phyloP scores from a whole-genome alignment of 2,113 vertebrate species.

The Cheirogaleus medius region DNA sequence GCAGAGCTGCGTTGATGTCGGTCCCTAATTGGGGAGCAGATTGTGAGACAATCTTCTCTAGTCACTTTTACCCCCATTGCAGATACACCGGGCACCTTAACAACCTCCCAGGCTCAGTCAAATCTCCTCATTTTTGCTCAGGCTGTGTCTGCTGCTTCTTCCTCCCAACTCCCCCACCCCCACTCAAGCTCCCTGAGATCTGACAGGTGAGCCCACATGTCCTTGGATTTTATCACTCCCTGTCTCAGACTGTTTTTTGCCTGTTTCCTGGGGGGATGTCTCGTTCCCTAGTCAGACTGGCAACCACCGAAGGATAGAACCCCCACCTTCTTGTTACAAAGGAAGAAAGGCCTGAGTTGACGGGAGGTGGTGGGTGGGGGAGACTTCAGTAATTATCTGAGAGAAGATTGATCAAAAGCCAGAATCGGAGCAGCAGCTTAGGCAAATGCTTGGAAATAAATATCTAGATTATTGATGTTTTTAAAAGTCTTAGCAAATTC shows the following conservation, averaged over 20 bases:
- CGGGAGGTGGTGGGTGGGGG: background rate
- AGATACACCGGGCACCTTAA: background rate
- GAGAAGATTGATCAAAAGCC: slow-evolving; percentile 35
- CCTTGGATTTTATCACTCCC: slow-evolving; percentile 27
- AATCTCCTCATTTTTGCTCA: slow-evolving; percentile 10
- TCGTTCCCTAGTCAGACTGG: background rate
- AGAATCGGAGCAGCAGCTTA: background rate
- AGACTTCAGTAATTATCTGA: background rate
- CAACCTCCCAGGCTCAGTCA: background rate
- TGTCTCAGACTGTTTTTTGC: background rate
- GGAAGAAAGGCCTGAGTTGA: background rate
- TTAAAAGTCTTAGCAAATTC: slow-evolving; percentile 5
- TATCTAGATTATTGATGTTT: background rate
- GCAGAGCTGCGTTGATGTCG: slow-evolving; percentile 89
- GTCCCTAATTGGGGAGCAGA: slow-evolving; percentile 85
- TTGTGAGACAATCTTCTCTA: slow-evolving; percentile 31
- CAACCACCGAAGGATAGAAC: background rate
- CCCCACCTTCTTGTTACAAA: background rate
- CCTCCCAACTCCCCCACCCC: background rate
- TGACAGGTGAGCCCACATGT: background rate
- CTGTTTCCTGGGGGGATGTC: background rate
- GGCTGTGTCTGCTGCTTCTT: background rate
- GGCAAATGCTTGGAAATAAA: slow-evolving; percentile 35
- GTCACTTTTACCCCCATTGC: background rate
- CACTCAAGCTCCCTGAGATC: background rate